These are phyloP conservation scores for Theretra japonica DNA, from an alignment of 2,888 invertebrate species.

Conservation along the genomic window DNA sequence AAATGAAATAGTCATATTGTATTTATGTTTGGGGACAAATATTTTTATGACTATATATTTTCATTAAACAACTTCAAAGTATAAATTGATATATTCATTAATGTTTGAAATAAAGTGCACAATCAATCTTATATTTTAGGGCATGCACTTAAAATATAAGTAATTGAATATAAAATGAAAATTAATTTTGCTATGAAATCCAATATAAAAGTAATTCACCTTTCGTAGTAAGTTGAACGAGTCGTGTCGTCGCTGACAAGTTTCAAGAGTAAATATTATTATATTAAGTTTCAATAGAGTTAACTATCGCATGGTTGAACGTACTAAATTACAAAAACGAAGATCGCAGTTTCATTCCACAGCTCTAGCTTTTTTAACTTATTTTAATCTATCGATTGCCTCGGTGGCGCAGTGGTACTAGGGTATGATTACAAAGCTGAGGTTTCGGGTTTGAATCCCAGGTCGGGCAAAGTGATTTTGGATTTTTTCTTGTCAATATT, in stretches of 20 bases:
- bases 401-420: too few relatives aligned
- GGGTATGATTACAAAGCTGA: too few relatives aligned
- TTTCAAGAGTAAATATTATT: not conserved
- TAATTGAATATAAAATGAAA: not conserved
- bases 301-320: not conserved
- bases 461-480: too few relatives aligned
- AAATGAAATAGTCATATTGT: too few relatives aligned
- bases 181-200: not conserved
- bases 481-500: too few relatives aligned
- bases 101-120: not conserved
- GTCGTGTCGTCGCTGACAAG: not conserved
- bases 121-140: not conserved
- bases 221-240: constrained; percentile 9
- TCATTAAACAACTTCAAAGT: not conserved
- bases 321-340: too few relatives aligned
- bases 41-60: too few relatives aligned
- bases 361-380: too few relatives aligned
- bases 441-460: too few relatives aligned
- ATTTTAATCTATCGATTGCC: too few relatives aligned
- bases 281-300: not conserved
- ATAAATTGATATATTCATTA: not conserved
- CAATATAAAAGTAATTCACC: not conserved
- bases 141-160: not conserved
- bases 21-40: too few relatives aligned
- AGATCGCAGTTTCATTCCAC: too few relatives aligned